phyloP scores from a whole-genome alignment of 2,797 vertebrate genomes.

The Aeoliscus strigatus region DNA sequence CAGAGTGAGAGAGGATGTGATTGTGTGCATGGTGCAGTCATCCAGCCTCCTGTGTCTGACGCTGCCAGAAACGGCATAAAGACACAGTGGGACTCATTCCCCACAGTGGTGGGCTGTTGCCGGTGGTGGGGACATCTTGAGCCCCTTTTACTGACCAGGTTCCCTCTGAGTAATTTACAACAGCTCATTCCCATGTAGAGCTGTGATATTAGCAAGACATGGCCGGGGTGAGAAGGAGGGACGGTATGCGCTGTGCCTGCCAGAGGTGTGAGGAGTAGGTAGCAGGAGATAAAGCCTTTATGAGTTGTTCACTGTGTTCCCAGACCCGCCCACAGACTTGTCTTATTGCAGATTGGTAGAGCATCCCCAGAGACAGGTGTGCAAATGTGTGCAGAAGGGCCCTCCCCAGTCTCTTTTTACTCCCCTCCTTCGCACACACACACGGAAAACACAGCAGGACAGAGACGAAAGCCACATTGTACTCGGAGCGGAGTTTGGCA shows the following conservation, averaged over 20 bases:
- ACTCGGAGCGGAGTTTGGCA: conserved; percentile 58
- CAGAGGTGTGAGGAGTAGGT: conserved; percentile 36
- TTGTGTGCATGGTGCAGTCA: conserved; percentile 50
- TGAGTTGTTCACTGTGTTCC: conserved; percentile 49
- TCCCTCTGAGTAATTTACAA: conserved; percentile 38
- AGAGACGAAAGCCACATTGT: conserved; percentile 51
- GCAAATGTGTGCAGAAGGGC: conserved; percentile 59
- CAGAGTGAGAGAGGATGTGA: conserved; percentile 33
- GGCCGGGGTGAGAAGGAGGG: conserved; percentile 8
- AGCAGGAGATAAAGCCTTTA: conserved; percentile 55
- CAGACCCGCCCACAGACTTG: conserved; percentile 62
- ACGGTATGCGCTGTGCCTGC: conserved; percentile 10
- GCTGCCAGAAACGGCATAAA: conserved; percentile 44
- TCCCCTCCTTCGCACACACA: conserved; percentile 16
- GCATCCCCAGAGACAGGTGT: conserved; percentile 61
- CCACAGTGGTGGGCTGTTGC: conserved; percentile 25
- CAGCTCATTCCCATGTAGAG: conserved; percentile 8
- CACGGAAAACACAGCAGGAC: conserved; percentile 24
- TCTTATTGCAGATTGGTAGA: conserved; percentile 61
- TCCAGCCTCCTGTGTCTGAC: conserved; percentile 41
- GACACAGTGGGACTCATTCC: conserved; percentile 46
- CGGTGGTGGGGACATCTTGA: conserved; percentile 31
- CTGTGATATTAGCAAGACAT: conserved; percentile 33
- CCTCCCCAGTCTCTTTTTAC: conserved; percentile 20
- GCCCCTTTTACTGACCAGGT: conserved; percentile 39